phyloP scores from a whole-genome alignment of 2,888 invertebrate genomes.

The Stenchaetothrips biformis region DNA sequence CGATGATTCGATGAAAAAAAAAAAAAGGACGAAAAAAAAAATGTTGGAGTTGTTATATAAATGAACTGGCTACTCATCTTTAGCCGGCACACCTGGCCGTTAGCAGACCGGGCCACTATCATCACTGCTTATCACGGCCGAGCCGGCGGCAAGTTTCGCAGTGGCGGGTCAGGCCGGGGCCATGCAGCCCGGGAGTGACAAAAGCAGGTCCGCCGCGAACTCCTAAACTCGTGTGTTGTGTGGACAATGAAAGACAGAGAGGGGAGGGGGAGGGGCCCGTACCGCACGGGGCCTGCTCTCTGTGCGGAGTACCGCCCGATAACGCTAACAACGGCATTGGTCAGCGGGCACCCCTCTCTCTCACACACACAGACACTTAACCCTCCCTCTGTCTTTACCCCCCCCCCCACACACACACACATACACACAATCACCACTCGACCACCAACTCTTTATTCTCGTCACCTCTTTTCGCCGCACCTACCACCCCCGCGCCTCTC shows the following conservation, averaged over 20 bases:
- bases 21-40: no score
- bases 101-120: no score
- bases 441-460: neutral
- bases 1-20: no score
- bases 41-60: no score
- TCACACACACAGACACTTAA: neutral
- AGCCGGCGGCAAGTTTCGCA: no score
- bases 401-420: no score
- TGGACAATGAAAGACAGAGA: neutral
- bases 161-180: neutral
- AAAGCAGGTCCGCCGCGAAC: neutral
- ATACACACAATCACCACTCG: neutral
- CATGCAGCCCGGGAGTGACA: neutral
- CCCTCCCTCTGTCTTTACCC: no score
- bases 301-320: neutral
- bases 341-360: neutral
- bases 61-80: no score
- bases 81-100: no score
- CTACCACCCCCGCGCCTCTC: neutral
- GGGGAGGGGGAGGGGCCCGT: neutral
- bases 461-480: no score
- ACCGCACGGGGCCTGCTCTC: neutral
- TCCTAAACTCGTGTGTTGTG: neutral
- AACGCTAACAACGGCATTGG: neutral
- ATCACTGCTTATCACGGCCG: no score